phyloP scores from a whole-genome alignment of 2,888 invertebrate genomes.

The Frankliniella intonsa region DNA sequence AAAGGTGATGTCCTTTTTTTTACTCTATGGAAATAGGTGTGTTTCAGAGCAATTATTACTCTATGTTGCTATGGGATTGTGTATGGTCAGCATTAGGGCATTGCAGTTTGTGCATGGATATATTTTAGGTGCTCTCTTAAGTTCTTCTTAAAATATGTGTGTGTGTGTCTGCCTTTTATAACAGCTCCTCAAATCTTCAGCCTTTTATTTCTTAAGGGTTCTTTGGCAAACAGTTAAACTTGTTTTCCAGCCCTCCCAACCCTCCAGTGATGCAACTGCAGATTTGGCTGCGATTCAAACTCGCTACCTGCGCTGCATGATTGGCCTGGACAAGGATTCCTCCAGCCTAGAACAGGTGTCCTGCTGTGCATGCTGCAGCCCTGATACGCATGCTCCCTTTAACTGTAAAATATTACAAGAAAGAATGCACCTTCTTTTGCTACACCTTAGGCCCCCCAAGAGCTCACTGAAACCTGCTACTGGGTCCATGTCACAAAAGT shows the following conservation, averaged over 20 bases:
- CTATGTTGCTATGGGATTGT: neutral
- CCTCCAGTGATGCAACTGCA: neutral
- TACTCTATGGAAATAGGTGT: neutral
- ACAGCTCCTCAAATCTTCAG: neutral
- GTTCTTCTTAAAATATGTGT: neutral
- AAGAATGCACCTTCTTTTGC: conserved; percentile 4
- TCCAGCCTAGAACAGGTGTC: conserved; percentile 15
- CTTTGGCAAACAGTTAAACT: neutral
- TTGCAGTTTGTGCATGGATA: no score
- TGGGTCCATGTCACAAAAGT: neutral
- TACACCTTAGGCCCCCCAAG: neutral
- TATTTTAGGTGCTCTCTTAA: neutral
- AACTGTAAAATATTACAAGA: neutral
- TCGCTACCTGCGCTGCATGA: conserved; percentile 24
- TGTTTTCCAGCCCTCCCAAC: conserved; percentile 3
- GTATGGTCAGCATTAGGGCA: neutral
- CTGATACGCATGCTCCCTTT: neutral
- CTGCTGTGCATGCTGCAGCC: neutral
- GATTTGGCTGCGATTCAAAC: conserved; percentile 9
- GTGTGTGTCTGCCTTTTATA: neutral
- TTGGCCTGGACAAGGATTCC: conserved; percentile 19
- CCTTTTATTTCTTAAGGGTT: neutral
- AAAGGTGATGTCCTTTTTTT: neutral
- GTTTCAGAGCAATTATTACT: neutral
- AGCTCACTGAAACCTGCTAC: neutral